Base-by-base conservation (phyloP, 1,140 invertebrate species). In the Probaryconus sp. region DNA sequence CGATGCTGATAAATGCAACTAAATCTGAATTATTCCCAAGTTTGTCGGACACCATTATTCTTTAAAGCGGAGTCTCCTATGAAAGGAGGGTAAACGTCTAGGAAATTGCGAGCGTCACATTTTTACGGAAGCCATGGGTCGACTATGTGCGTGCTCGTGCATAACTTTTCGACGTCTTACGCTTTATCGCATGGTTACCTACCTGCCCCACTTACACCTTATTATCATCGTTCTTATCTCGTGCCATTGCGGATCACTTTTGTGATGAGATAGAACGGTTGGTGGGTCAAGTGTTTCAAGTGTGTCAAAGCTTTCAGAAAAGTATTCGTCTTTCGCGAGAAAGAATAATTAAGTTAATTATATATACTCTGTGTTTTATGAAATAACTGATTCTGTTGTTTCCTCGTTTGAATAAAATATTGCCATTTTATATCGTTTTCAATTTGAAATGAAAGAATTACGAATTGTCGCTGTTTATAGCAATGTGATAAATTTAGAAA, bases 151-250 rank as follows among this genome's bases (percentile, higher is more conserved):
- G 80, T 87, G 85, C 68, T 72, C 35, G 76, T 67, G 85, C 85
- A 87, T 87, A 87, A 87, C 73, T 85, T 85, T 79, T 70, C 77
- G 76, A 77, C 77, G 71, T 82, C 79, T 80, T 79, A 65, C 77
- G 76, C 65, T 83, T 83, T 86, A 86, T 85, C 83, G 79, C 78
- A 43, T 69, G 63, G 78, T 84, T 82, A 84, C 82, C 81, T 86
- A 84, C 81, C 84, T 86, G 83, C 83, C 83, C 84, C 79, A 86
- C 83, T 87, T 87, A 84, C 79, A 73, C 69, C 77, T 85, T 81
- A 82, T 84, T 85, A 85, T 83, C 74, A 76, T 58, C 67, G 64
- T 63, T 43, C 80, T 84, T 83, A 84, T 82, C 81, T 83, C 35
- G 56, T 68, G 43, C 42, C 51, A 58, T 20, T 67, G 53, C 47